Evolutionary conservation across 2,888 invertebrate genomes (phyloP), one percentile per base, ranked within the genome.

Genomic region (Camponotus fellah): DNA sequence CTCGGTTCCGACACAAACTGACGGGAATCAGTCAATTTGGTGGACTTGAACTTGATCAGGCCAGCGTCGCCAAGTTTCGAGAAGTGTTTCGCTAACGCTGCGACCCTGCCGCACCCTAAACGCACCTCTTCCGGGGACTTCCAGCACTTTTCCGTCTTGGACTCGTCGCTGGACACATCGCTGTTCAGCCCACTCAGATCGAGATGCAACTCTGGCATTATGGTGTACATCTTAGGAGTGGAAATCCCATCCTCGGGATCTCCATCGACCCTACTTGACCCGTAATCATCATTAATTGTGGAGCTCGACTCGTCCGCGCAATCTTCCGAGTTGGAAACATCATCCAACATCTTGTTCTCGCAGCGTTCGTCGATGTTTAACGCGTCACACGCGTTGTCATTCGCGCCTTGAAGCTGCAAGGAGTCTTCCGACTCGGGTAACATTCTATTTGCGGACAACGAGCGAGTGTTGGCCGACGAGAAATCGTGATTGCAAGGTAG

Each of bases 21-120:
- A 32, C 93, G 87, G 0, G 91, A 91, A 2, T 91, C 91, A 5
- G 85, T 87, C 3, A 94, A 82, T 37, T 90, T 92, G 9, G 90
- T 92, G 0, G 93, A 91, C 21, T 92, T 92, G 82, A 93, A 92
- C 87, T 93, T 94, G 12, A 95, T 94, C 12, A 95, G 82, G 3
- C 95, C 95, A 0, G 94, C 93, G 14, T 95, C 95, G 1, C 95
- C 95, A 26, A 95, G 93, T 60, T 94, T 92, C 0, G 95, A 95
- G 80, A 97, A 97, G 93, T 97, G 97, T 92, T 96, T 96, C 0
- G 97, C 96, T 83, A 97, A 95, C 60, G 96, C 97, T 83, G 96
- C 97, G 0, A 97, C 97, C 93, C 97, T 96, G 0, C 97, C 97
- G 83, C 96, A 96, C 0, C 97, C 96, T 32, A 97, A 96, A 82